Evolutionary conservation across 2,797 vertebrate genomes (phyloP).

Genomic region (Amniataba percoides): DNA sequence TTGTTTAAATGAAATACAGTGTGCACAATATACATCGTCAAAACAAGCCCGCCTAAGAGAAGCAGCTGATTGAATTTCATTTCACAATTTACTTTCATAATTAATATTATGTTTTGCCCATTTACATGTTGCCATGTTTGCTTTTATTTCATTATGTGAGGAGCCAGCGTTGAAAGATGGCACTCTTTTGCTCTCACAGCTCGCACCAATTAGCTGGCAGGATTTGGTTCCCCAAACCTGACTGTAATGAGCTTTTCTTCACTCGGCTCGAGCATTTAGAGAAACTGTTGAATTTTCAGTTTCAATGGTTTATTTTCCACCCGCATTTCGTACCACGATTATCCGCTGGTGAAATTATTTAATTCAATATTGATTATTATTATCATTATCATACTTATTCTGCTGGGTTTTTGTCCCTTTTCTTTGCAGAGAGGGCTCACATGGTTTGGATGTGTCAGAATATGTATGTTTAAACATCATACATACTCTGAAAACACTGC

Average conservation of each 20-base stretch:
- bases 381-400: too few species aligned
- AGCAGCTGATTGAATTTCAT: conserved; percentile 24
- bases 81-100: conserved; percentile 38
- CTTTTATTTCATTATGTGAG: conserved; percentile 33
- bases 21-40: neutral
- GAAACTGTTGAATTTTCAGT: conserved; percentile 6
- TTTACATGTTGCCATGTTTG: conserved; percentile 26
- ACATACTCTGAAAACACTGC: neutral
- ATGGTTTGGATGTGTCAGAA: neutral
- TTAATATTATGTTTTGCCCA: conserved; percentile 13
- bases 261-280: conserved; percentile 8
- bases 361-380: neutral
- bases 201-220: conserved; percentile 26
- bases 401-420: neutral
- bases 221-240: conserved; percentile 17
- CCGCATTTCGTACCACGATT: neutral
- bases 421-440: neutral
- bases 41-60: conserved; percentile 17
- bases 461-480: neutral
- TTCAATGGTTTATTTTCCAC: neutral
- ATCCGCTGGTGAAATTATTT: neutral
- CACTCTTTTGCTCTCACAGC: conserved; percentile 13
- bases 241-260: conserved; percentile 28
- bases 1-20: neutral
- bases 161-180: conserved; percentile 17